Conservation (phyloP, 2,888 invertebrate genomes). For the Campopleginae sp. region DNA sequence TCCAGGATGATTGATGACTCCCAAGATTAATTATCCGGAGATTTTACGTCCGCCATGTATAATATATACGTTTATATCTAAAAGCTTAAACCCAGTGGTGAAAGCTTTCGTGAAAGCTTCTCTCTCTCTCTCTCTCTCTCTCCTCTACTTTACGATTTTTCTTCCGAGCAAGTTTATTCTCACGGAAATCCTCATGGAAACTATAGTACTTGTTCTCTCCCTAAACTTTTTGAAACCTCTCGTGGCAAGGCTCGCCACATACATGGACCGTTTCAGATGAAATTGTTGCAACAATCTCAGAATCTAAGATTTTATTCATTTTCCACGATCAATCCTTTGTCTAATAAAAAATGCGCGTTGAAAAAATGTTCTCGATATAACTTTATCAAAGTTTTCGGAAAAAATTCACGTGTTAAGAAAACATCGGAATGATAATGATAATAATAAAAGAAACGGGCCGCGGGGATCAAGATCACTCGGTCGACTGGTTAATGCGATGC, state of each 20-base stretch:
- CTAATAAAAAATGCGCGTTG: not conserved
- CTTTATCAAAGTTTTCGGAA: too few relatives aligned
- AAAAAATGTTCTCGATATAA: not conserved
- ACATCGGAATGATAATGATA: conserved; percentile 1
- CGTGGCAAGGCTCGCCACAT: conserved; percentile 3
- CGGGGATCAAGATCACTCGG: conserved; percentile 82
- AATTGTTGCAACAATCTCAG: not conserved
- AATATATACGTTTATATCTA: conserved; percentile 1
- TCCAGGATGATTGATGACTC: conserved; percentile 60
- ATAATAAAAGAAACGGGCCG: conserved; percentile 62
- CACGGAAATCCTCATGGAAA: conserved; percentile 47
- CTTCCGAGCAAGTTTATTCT: conserved; percentile 53
- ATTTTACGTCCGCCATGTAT: conserved; percentile 7
- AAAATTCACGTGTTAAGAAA: not conserved
- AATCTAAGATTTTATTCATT: not conserved
- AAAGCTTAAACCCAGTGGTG: conserved; percentile 27
- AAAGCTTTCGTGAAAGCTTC: conserved; percentile 49
- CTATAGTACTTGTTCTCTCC: conserved; percentile 41
- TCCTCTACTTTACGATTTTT: conserved; percentile 47
- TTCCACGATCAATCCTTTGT: not conserved
- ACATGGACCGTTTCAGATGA: not conserved
- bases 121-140: conserved; percentile 2
- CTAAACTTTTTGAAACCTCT: conserved; percentile 45
- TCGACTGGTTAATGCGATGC: conserved; percentile 83
- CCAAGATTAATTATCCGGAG: conserved; percentile 61